Evolutionary conservation across 2,888 invertebrate genomes (phyloP).

Genomic region (Nebria brevicollis): DNA sequence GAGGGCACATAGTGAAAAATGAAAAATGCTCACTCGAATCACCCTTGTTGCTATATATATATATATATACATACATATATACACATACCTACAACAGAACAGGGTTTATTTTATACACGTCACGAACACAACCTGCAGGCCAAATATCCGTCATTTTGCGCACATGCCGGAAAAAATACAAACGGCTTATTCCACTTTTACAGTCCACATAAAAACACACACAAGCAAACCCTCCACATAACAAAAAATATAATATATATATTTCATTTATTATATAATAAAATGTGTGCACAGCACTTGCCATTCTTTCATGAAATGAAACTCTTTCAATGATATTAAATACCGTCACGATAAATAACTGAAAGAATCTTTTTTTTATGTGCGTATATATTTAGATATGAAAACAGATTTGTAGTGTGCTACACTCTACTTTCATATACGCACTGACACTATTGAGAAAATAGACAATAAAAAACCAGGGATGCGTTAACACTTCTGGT

Average conservation of each 20-base stretch:
- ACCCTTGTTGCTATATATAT: neutral
- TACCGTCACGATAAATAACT: too few relatives aligned
- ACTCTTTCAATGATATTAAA: too few relatives aligned
- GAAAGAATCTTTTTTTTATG: too few relatives aligned
- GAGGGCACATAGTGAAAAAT: conserved; percentile 55
- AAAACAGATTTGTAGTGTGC: too few relatives aligned
- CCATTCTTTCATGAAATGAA: too few relatives aligned
- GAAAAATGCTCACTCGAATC: conserved; percentile 51
- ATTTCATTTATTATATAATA: neutral
- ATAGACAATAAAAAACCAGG: too few relatives aligned
- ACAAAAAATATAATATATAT: neutral
- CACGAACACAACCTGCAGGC: conserved; percentile 12
- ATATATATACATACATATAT: too few relatives aligned
- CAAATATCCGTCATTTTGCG: conserved; percentile 24
- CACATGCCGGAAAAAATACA: conserved; percentile 27
- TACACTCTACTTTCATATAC: too few relatives aligned
- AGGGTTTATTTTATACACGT: neutral
- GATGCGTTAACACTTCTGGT: too few relatives aligned
- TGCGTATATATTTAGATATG: too few relatives aligned
- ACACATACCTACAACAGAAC: neutral
- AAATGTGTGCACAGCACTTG: neutral
- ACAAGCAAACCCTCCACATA: neutral
- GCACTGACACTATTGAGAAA: too few relatives aligned
- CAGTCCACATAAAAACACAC: neutral
- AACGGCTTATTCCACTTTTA: conserved; percentile 27